phyloP scores from a whole-genome alignment of 2,797 vertebrate species.

The Amniataba percoides region DNA sequence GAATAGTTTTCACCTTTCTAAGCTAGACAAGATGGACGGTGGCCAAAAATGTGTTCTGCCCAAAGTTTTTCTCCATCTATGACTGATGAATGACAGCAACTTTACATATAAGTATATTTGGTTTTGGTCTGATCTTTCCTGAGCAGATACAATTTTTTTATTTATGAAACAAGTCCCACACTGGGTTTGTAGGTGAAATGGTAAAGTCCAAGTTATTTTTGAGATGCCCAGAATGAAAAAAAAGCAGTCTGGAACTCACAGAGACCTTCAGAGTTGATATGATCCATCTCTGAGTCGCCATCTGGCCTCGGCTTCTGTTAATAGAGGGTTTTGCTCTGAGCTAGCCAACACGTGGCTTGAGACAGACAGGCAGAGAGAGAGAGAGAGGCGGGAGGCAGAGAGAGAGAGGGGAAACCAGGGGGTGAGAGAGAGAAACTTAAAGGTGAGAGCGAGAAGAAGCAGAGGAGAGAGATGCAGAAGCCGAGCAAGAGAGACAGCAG shows the following conservation, averaged over 20 bases:
- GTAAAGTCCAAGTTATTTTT: conserved; percentile 58
- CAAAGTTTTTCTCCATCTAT: conserved; percentile 26
- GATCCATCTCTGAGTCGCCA: conserved; percentile 76
- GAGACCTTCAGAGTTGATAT: conserved; percentile 68
- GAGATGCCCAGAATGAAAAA: conserved; percentile 16
- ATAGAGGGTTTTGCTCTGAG: conserved; percentile 66
- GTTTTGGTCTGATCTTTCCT: conserved; percentile 13
- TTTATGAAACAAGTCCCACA: conserved; percentile 41
- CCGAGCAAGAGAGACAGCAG: conserved; percentile 19
- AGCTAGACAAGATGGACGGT: neutral
- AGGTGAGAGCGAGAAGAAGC: conserved; percentile 38
- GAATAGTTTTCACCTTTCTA: conserved; percentile 23
- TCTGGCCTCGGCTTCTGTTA: conserved; percentile 74
- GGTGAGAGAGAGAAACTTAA: conserved; percentile 47
- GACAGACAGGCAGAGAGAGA: conserved; percentile 17
- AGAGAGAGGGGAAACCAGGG: conserved; percentile 15
- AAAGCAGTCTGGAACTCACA: conserved; percentile 40
- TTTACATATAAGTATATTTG: conserved; percentile 5
- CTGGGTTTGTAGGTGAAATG: conserved; percentile 56
- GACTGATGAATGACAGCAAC: neutral
- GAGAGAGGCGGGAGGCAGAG: neutral
- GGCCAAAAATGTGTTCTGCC: conserved; percentile 16
- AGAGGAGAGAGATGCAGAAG: conserved; percentile 21
- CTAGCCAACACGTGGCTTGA: conserved; percentile 58
- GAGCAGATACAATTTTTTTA: conserved; percentile 4